Conservation (phyloP, 2,113 vertebrate genomes). For the Rhinolophus ferrumequinum region DNA sequence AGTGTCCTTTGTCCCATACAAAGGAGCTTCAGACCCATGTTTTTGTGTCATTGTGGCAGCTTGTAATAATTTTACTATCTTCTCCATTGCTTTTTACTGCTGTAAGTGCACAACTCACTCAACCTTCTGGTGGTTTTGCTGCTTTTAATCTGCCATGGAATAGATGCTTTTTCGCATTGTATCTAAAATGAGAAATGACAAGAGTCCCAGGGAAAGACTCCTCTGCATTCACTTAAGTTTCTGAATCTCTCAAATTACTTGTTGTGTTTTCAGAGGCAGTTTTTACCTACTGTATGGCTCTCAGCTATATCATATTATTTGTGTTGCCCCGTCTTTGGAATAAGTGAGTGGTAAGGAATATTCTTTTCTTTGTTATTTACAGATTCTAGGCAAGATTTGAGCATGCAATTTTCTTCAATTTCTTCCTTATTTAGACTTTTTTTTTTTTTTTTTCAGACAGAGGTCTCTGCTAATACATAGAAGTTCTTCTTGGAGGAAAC, state of each 20-base stretch:
- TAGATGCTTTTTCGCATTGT: not conserved
- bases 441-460: not conserved
- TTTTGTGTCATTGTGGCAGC: not conserved
- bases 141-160: not conserved
- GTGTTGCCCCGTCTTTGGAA: not conserved
- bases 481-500: not conserved
- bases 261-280: not conserved
- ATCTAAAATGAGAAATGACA: not conserved
- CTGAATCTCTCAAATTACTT: not conserved
- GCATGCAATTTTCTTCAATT: conserved; percentile 12
- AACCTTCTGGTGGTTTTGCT: not conserved
- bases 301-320: not conserved
- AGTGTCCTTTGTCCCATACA: not conserved
- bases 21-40: not conserved
- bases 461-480: not conserved
- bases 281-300: not conserved
- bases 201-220: not conserved
- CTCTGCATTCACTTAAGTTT: not conserved
- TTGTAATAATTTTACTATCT: not conserved
- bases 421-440: conserved; percentile 17
- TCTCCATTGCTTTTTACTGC: not conserved
- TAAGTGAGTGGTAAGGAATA: not conserved
- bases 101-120: not conserved
- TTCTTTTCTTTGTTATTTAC: not conserved
- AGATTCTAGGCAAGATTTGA: not conserved